These are phyloP conservation scores for Elymnias hypermnestra DNA, from an alignment of 1,140 invertebrate species.

Conservation along the genomic window DNA sequence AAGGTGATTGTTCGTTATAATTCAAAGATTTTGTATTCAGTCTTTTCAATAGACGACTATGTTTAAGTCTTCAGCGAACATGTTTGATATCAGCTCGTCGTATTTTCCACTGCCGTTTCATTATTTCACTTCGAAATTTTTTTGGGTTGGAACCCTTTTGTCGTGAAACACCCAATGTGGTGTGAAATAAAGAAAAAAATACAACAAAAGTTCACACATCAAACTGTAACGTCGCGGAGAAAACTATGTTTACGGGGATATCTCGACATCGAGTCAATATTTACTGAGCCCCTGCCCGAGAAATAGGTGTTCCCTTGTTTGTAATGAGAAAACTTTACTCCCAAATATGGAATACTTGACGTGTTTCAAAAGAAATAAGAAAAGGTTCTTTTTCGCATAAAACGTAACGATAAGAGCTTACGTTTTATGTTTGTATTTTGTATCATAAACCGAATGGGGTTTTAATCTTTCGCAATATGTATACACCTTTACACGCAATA, in stretches of 20 bases:
- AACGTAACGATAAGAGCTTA: constrained; percentile 4
- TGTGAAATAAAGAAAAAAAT: background rate
- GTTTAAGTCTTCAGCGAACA: no score
- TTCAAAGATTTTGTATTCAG: no score
- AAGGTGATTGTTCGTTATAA: no score
- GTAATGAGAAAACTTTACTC: constrained; percentile 22
- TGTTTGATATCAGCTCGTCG: no score
- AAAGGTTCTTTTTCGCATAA: constrained; percentile 2
- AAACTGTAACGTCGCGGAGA: constrained; percentile 12
- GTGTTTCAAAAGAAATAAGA: constrained; percentile 15
- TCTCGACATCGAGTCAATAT: constrained; percentile 27
- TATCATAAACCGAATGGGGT: background rate
- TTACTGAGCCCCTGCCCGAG: constrained; percentile 25
- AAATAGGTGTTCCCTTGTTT: constrained; percentile 15
- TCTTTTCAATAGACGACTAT: no score
- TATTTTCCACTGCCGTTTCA: no score
- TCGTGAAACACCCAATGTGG: no score
- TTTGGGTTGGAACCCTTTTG: no score
- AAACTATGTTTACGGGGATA: constrained; percentile 24
- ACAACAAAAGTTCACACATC: constrained; percentile 16
- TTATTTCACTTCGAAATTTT: no score
- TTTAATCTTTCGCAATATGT: no score
- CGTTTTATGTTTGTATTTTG: background rate
- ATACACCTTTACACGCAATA: no score
- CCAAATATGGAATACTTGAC: constrained; percentile 25